These are phyloP conservation scores for Cricetomys ansorgei DNA, from an alignment of 2,113 vertebrate species.

Conservation along the genomic window DNA sequence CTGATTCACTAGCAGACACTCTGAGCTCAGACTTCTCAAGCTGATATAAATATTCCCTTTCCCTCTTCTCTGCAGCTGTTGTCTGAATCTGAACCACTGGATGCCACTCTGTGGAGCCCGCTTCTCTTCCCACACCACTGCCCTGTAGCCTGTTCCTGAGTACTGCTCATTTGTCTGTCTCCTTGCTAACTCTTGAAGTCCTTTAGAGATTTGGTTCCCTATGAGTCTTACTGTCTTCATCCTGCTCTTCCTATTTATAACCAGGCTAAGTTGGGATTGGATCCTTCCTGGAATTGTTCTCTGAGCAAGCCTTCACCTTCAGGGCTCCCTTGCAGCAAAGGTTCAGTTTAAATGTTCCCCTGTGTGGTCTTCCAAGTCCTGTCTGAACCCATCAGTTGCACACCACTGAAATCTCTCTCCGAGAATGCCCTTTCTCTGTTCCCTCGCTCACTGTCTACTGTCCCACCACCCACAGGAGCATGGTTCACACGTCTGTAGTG, in stretches of 20 bases:
- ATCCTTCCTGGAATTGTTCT: not conserved
- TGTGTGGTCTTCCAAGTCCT: rapidly evolving
- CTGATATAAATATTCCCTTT: rapidly evolving
- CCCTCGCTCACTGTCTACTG: not conserved
- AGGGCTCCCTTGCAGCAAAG: rapidly evolving
- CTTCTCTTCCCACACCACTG: too few species aligned
- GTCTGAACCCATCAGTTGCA: too few species aligned
- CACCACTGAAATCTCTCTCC: not conserved
- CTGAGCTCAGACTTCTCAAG: not conserved
- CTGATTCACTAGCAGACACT: rapidly evolving
- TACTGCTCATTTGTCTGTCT: rapidly evolving
- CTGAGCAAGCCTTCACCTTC: not conserved
- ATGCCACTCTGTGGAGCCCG: rapidly evolving
- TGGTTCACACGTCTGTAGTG: not conserved
- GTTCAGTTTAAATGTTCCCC: not conserved
- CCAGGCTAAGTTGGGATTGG: not conserved
- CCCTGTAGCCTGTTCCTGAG: rapidly evolving
- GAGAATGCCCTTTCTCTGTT: not conserved
- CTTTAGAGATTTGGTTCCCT: rapidly evolving
- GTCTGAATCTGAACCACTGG: rapidly evolving
- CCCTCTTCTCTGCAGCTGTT: rapidly evolving
- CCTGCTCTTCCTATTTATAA: not conserved
- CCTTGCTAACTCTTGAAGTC: rapidly evolving
- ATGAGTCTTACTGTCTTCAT: rapidly evolving
- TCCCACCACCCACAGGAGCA: not conserved